phyloP scores from a whole-genome alignment of 2,797 vertebrate species.

The Cetoscarus ocellatus region DNA sequence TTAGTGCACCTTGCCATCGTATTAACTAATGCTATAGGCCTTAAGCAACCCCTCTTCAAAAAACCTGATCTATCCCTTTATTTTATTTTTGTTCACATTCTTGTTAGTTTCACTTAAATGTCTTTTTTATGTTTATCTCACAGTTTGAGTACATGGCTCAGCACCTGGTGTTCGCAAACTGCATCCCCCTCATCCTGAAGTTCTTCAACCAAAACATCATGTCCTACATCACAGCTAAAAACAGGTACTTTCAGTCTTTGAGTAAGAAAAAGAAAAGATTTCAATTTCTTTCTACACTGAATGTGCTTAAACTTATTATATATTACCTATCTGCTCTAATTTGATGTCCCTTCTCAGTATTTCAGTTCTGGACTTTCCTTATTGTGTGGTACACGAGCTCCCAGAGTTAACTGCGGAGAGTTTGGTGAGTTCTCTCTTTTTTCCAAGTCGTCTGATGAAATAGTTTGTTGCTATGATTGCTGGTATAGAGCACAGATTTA shows the following conservation, averaged over 20 bases:
- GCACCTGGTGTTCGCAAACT: conserved; percentile 98
- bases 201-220: conserved; percentile 99
- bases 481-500: background rate
- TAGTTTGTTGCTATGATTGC: background rate
- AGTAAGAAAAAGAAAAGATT: background rate
- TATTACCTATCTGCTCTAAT: background rate
- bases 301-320: background rate
- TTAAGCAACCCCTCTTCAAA: no score
- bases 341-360: conserved; percentile 83
- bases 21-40: no score
- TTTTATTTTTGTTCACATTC: no score
- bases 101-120: background rate
- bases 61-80: no score
- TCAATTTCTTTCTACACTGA: background rate
- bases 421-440: conserved; percentile 84
- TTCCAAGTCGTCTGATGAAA: background rate
- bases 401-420: conserved; percentile 97
- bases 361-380: conserved; percentile 95
- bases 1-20: no score
- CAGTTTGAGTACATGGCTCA: conserved; percentile 99
- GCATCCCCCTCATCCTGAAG: conserved; percentile 98
- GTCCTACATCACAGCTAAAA: conserved; percentile 99
- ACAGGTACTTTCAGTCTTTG: conserved; percentile 84
- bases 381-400: conserved; percentile 95
- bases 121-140: conserved; percentile 16